phyloP scores from a whole-genome alignment of 1,140 invertebrate species.

The Euura saliciscinereae region DNA sequence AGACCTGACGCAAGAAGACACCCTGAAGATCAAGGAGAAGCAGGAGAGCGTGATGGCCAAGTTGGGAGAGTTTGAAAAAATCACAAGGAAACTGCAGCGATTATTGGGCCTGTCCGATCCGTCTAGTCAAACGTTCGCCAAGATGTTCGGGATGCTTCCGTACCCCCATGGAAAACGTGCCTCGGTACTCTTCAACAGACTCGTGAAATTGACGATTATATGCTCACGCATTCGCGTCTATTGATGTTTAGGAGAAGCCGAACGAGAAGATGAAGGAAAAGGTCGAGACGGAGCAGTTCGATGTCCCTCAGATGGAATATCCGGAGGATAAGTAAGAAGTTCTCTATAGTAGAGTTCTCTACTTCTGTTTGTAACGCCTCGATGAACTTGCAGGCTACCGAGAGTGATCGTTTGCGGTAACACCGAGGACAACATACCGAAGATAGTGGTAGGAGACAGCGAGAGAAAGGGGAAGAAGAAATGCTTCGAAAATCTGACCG shows the following conservation, averaged over 20 bases:
- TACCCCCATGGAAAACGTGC: constrained; percentile 27
- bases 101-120: constrained; percentile 44
- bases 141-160: constrained; percentile 39
- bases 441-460: constrained; percentile 50
- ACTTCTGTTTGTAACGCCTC: neutral
- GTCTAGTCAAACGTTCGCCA: constrained; percentile 34
- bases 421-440: constrained; percentile 47
- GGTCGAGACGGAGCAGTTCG: constrained; percentile 27
- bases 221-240: neutral
- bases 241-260: neutral
- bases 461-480: constrained; percentile 31
- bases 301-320: constrained; percentile 40
- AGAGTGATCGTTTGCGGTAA: constrained; percentile 50
- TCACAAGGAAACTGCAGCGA: constrained; percentile 46
- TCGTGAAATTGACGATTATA: constrained; percentile 12
- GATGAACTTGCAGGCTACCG: constrained; percentile 37
- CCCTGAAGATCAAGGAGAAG: constrained; percentile 36
- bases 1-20: constrained; percentile 47
- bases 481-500: constrained; percentile 51
- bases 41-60: constrained; percentile 43
- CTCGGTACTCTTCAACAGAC: constrained; percentile 15
- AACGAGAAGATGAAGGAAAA: constrained; percentile 14
- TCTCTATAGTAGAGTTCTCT: neutral
- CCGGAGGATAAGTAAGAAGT: constrained; percentile 46
- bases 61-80: constrained; percentile 46